These are phyloP conservation scores for Heliconius ismenius DNA, from an alignment of 2,888 invertebrate species.

Conservation along the genomic window DNA sequence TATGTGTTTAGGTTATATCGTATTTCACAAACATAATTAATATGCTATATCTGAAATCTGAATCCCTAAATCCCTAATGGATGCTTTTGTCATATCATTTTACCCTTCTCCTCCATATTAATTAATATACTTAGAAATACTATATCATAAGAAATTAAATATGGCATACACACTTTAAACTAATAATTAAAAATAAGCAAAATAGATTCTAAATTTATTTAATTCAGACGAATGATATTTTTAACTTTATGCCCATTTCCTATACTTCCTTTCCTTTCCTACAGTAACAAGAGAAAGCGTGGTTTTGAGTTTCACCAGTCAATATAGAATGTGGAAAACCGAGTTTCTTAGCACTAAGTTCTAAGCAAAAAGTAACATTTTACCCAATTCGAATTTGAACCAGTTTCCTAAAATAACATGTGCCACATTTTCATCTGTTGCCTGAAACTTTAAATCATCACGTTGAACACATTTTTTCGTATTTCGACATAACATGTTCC, in stretches of 20 bases:
- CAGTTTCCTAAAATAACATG: not conserved
- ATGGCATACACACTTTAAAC: not conserved
- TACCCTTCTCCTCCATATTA: conserved; percentile 28
- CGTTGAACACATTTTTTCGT: not conserved
- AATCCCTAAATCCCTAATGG: conserved; percentile 19
- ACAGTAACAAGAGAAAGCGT: no score
- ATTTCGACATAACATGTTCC: not conserved
- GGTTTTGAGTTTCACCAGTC: no score
- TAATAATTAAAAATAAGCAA: not conserved
- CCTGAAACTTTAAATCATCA: not conserved
- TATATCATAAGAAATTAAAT: not conserved
- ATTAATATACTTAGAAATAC: conserved; percentile 15
- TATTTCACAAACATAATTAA: conserved; percentile 13
- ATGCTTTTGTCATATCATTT: conserved; percentile 29
- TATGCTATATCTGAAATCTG: conserved; percentile 1
- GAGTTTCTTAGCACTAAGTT: no score
- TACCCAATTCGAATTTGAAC: not conserved
- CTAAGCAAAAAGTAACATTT: no score
- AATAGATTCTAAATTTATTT: not conserved
- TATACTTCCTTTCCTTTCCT: no score
- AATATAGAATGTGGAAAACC: no score
- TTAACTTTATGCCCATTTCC: no score
- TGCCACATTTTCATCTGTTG: no score
- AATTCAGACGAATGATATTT: not conserved
- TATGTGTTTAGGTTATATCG: not conserved